phyloP scores from a whole-genome alignment of 2,888 invertebrate species.

The Acleris emargana region DNA sequence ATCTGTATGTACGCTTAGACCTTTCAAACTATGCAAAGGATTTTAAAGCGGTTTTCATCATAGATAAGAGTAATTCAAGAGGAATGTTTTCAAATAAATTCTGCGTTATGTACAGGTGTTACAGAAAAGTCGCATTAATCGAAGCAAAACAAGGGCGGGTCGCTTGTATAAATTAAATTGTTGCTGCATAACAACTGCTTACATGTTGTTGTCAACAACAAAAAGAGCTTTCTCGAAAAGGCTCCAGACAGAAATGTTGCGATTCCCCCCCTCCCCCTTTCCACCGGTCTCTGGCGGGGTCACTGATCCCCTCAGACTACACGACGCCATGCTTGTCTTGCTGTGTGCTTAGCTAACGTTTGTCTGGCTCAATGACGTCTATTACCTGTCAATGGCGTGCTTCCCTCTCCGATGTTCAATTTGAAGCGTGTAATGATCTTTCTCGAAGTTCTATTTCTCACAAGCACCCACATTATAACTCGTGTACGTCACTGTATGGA shows the following conservation, averaged over 20 bases:
- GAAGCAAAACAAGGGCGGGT: no score
- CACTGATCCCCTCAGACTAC: constrained; percentile 65
- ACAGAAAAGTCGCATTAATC: no score
- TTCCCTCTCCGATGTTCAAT: constrained; percentile 43
- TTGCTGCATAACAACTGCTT: constrained; percentile 1
- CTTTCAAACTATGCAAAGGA: no score
- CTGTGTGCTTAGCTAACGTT: constrained; percentile 31
- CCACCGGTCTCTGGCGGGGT: constrained; percentile 59
- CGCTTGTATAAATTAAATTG: background rate
- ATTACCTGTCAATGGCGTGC: constrained; percentile 5
- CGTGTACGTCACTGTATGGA: no score
- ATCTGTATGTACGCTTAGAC: no score
- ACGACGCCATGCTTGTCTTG: constrained; percentile 53
- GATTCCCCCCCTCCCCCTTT: constrained; percentile 41
- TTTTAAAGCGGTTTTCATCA: no score
- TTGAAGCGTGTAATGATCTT: background rate
- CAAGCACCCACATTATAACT: constrained; percentile 12
- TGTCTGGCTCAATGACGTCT: constrained; percentile 37
- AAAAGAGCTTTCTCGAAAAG: constrained; percentile 25
- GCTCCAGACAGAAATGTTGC: constrained; percentile 34
- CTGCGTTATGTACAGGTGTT: no score
- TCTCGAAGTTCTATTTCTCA: constrained; percentile 13
- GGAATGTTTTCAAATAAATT: no score
- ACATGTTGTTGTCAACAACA: constrained; percentile 20
- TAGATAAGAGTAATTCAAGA: no score